Percentiles rank a stretch among this genome's conserved stretches.
phyloP scores from a whole-genome alignment of 2,888 invertebrate genomes.

The Hoplodrina blanda region DNA sequence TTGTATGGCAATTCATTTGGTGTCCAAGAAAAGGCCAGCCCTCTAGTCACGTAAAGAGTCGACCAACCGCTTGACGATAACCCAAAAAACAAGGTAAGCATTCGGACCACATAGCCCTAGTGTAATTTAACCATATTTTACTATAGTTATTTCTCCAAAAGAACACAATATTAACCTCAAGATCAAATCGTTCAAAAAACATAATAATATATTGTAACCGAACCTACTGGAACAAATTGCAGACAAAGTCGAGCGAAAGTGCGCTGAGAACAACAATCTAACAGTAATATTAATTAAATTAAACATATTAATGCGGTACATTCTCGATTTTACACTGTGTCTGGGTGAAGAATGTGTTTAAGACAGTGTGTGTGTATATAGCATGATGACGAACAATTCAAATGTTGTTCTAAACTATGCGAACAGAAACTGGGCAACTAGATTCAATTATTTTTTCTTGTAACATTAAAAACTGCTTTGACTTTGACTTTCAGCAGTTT shows the following conservation, averaged over 20 bases:
- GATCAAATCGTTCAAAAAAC: no score
- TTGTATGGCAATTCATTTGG: no score
- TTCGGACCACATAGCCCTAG: no score
- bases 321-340: constrained; percentile 31
- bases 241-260: constrained; percentile 45
- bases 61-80: no score
- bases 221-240: constrained; percentile 41
- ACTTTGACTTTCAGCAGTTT: no score
- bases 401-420: not conserved
- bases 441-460: no score
- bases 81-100: no score
- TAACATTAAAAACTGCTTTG: no score
- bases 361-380: not conserved
- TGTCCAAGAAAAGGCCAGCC: no score
- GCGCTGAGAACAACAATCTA: constrained; percentile 40
- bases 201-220: no score
- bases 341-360: constrained; percentile 1
- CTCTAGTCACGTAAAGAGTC: no score
- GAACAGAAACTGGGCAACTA: not conserved
- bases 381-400: not conserved
- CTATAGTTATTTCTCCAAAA: not conserved
- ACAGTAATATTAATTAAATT: constrained; percentile 54
- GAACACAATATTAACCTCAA: not conserved
- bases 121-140: no score
- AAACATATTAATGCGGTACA: constrained; percentile 31